phyloP scores from a whole-genome alignment of 2,113 vertebrate genomes.

The Clarias magur region DNA sequence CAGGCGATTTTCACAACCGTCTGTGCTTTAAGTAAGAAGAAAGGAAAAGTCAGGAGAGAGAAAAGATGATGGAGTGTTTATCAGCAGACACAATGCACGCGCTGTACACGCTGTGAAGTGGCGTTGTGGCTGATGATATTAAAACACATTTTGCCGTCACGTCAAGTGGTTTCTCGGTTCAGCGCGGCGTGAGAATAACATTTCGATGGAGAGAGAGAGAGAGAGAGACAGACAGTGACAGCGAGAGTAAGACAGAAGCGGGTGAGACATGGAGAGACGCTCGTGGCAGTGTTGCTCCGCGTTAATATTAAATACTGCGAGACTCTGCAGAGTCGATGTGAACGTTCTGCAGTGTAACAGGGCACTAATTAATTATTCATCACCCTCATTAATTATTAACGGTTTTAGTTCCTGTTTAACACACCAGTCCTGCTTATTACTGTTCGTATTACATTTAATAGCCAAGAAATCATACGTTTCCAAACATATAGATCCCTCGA shows the following conservation, averaged over 20 bases:
- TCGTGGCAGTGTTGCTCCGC: background rate
- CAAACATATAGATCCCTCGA: background rate
- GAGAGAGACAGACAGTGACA: background rate
- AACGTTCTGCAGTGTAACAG: background rate
- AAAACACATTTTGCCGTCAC: background rate
- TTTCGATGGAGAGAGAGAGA: background rate
- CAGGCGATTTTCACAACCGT: too few species aligned
- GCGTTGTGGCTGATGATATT: background rate
- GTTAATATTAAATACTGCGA: background rate
- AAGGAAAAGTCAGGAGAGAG: too few species aligned
- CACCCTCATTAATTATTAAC: background rate
- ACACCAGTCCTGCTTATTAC: background rate
- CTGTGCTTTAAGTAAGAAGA: too few species aligned
- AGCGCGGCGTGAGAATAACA: background rate
- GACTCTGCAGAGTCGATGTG: background rate
- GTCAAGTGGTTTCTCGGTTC: background rate
- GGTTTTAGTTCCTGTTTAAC: background rate
- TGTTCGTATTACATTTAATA: background rate
- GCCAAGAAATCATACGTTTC: background rate
- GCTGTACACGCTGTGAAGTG: too few species aligned
- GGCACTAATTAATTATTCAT: constrained; percentile 5
- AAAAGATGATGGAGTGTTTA: too few species aligned
- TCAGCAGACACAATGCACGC: too few species aligned
- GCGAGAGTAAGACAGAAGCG: background rate
- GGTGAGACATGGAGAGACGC: background rate